Percentiles rank a stretch among this genome's conserved stretches.
Conservation (phyloP, 1,140 invertebrate species). For the Yoshiicerus persimilis region DNA sequence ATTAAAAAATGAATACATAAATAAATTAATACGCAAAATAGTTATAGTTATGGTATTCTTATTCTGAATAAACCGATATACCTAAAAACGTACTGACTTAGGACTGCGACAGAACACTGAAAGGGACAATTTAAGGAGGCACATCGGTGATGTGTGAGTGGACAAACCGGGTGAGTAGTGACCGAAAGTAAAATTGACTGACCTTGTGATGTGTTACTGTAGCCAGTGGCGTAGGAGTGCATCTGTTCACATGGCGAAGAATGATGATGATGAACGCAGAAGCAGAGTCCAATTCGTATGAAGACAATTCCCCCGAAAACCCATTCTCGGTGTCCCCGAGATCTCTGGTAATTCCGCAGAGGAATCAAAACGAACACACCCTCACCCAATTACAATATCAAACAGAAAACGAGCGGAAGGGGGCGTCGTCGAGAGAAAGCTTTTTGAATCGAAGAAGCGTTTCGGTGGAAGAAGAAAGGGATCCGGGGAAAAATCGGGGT, state of each 20-base stretch:
- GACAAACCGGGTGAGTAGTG: too few relatives aligned
- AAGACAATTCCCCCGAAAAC: not conserved
- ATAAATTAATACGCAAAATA: too few relatives aligned
- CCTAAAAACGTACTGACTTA: too few relatives aligned
- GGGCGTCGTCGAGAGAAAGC: not conserved
- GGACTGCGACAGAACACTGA: too few relatives aligned
- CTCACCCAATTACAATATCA: not conserved
- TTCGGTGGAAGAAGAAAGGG: not conserved
- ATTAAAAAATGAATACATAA: too few relatives aligned
- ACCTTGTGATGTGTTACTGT: not conserved
- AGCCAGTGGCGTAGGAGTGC: not conserved
- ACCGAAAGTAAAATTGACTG: not conserved
- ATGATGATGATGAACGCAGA: constrained; percentile 2
- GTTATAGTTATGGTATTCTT: too few relatives aligned
- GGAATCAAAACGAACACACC: not conserved
- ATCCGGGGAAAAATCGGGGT: too few relatives aligned
- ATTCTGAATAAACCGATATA: too few relatives aligned
- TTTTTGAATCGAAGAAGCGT: not conserved
- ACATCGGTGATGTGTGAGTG: too few relatives aligned
- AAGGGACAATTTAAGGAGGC: too few relatives aligned
- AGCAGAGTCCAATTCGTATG: not conserved
- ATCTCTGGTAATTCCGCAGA: not conserved
- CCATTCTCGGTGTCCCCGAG: not conserved
- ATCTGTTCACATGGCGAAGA: not conserved
- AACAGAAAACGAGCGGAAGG: not conserved